Evolutionary conservation across 2,888 invertebrate species (phyloP), one percentile per base, ranked within the genome.

Genomic region (Tetragnatha montana): DNA sequence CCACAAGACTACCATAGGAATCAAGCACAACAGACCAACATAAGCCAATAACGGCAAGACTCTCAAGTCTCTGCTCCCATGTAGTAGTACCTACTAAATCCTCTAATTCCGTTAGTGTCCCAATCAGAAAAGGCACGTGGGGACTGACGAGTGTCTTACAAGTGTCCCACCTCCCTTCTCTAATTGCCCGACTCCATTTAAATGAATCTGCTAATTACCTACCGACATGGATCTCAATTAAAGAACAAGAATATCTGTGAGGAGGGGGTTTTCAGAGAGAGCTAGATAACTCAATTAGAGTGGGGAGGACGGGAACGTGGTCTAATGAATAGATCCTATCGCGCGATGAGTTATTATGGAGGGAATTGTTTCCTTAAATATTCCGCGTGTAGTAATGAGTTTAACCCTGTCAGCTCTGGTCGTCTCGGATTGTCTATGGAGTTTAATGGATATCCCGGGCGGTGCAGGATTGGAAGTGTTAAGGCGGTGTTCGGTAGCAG

Each of bases 131-230:
- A 60, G 60, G 10, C 17, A 60, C 17, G 47, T 21, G 6, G 12
- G 47, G 47, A 47, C 22, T 17, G 17, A 47, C 47, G 75, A 12
- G 49, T 75, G 75, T 49, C 75, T 75, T 75, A 8, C 49, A 75
- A 75, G 75, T 49, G 49, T 12, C 47, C 6, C 17, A 8, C 22
- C 49, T 8, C 47, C 17, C 35, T 17, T 60, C 60, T 17, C 75
- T 75, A 75, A 75, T 75, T 75, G 75, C 75, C 47, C 75, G n/a
- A 14, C 47, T n/a, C 75, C 47, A 75, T 75, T 75, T 47, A 14
- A 75, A n/a, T 47, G 75, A 49, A 49, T n/a, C 49, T 47, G 75
- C n/a, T 75, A 75, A 75, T 75, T 75, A 75, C 47, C 14, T n/a
- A 60, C 60, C 60, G 60, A 60, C 60, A 60, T 3, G 60, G 7